Evolutionary conservation across 2,797 vertebrate species (phyloP).

Genomic region (Carcharodon carcharias): DNA sequence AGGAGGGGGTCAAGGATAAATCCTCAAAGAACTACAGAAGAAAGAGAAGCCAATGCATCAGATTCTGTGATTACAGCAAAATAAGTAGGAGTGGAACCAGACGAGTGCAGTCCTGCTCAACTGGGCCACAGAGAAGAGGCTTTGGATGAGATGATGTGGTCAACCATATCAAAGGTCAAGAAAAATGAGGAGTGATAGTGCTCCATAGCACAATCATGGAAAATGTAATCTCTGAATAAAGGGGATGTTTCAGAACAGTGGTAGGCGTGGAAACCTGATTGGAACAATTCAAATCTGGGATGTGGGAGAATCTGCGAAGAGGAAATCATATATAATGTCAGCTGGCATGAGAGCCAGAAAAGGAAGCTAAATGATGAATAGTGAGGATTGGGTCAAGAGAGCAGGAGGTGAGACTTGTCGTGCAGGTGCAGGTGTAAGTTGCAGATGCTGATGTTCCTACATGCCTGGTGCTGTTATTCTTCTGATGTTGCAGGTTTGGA

Average conservation of each 20-base stretch:
- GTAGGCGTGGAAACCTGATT: neutral
- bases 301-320: neutral
- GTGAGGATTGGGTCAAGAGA: neutral
- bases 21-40: no score
- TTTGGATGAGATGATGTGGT: no score
- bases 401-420: no score
- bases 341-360: neutral
- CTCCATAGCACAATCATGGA: neutral
- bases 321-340: neutral
- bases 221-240: neutral
- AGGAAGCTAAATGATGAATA: neutral
- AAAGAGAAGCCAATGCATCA: neutral
- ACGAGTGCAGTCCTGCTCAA: no score
- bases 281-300: neutral
- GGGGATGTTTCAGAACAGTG: neutral
- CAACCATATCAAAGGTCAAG: neutral
- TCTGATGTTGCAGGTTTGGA: no score
- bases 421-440: no score
- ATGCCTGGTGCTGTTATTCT: no score
- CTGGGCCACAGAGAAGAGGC: no score
- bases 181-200: neutral
- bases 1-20: no score
- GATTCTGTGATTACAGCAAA: neutral
- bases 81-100: no score
- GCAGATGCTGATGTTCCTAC: no score